A percentile compares a stretch with the other conserved stretches of the same genome.
phyloP scores from a whole-genome alignment of 1,140 invertebrate genomes.

The Hyposmocoma kahamanoa region DNA sequence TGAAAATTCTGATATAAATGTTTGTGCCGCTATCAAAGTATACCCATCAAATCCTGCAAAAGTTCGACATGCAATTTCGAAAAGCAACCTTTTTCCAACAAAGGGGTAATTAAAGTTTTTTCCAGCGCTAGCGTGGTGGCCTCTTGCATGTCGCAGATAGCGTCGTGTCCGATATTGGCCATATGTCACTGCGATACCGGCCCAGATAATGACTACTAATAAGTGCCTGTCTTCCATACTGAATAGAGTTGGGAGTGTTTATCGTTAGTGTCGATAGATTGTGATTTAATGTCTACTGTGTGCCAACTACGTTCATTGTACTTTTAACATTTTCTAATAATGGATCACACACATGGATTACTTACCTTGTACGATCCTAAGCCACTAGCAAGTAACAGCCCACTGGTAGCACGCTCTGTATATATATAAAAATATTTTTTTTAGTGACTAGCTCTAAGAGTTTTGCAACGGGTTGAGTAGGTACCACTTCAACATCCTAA shows the following conservation, averaged over 20 bases:
- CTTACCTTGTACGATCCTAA: not conserved
- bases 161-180: constrained; percentile 11
- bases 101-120: constrained; percentile 2
- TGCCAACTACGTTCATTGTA: not conserved
- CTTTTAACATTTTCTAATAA: not conserved
- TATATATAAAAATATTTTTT: too few species aligned
- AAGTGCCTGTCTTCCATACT: constrained; percentile 13
- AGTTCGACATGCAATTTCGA: too few species aligned
- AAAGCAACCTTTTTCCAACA: too few species aligned
- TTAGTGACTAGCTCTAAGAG: too few species aligned
- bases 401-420: too few species aligned
- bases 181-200: constrained; percentile 13
- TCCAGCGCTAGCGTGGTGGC: not conserved
- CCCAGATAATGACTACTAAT: constrained; percentile 17
- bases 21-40: too few species aligned
- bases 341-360: not conserved
- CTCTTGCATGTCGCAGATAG: constrained; percentile 8
- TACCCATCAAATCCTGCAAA: too few species aligned
- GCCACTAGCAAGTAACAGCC: not conserved
- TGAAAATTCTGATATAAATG: too few species aligned
- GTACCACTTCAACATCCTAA: too few species aligned
- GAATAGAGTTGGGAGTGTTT: not conserved
- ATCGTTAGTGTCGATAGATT: not conserved
- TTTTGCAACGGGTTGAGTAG: too few species aligned
- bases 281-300: not conserved